Percentiles rank a stretch among this genome's conserved stretches.
Evolutionary conservation across 2,797 vertebrate genomes (phyloP).

Genomic region (Dromococcyx pavoninus): DNA sequence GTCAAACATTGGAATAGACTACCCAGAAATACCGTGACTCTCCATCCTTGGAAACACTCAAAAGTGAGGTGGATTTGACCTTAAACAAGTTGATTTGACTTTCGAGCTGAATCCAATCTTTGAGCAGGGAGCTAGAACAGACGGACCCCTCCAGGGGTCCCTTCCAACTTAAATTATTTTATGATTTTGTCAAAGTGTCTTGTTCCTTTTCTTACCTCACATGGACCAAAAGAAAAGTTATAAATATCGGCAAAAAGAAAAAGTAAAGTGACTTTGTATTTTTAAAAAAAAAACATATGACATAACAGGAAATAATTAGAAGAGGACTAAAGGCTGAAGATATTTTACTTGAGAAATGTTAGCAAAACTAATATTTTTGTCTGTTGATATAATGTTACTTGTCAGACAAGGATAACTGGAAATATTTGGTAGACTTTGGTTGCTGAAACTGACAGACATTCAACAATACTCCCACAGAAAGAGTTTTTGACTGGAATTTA

Average conservation of each 20-base stretch:
- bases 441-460: slow-evolving; percentile 1
- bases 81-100: neutral
- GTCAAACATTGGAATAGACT: neutral
- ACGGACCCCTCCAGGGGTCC: neutral
- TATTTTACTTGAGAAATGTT: neutral
- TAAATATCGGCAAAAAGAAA: neutral
- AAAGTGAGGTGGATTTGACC: neutral
- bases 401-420: neutral
- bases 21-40: neutral
- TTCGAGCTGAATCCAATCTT: neutral
- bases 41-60: neutral
- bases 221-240: neutral
- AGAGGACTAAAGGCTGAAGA: neutral
- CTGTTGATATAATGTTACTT: neutral
- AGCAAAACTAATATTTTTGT: neutral
- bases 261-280: neutral
- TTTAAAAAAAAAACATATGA: neutral
- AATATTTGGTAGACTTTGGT: neutral
- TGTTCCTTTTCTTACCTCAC: neutral
- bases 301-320: neutral
- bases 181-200: neutral
- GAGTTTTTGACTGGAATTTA: neutral
- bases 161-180: neutral
- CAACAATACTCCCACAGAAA: slow-evolving; percentile 7
- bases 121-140: neutral